phyloP scores from a whole-genome alignment of 2,797 vertebrate genomes.

The Pogonophryne albipinna region DNA sequence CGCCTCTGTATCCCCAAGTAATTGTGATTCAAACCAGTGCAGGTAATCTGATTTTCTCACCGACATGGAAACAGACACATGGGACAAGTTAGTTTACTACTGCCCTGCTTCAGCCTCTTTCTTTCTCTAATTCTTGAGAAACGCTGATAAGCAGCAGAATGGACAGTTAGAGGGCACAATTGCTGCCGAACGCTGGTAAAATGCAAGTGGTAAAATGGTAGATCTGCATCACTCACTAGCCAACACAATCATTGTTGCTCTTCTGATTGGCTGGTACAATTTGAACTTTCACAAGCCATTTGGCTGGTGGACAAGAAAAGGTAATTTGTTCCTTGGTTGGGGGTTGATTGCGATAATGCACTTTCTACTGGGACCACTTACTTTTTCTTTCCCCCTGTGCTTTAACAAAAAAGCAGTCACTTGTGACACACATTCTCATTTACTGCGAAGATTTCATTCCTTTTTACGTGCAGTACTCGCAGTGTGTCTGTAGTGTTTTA shows the following conservation, averaged over 20 bases:
- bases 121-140: constrained; percentile 1
- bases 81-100: constrained; percentile 15
- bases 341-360: constrained; percentile 23
- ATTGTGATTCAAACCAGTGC: constrained; percentile 16
- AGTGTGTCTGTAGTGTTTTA: neutral
- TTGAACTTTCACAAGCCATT: no score
- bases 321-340: neutral
- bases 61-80: constrained; percentile 7
- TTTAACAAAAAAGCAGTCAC: constrained; percentile 12
- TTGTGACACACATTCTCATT: constrained; percentile 14
- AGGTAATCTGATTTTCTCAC: constrained; percentile 13
- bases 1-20: constrained; percentile 14
- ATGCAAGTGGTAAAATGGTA: no score
- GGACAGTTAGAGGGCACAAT: no score
- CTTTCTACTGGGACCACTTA: constrained; percentile 59
- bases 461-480: neutral
- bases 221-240: no score
- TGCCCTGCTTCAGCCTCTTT: constrained; percentile 12
- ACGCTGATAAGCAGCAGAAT: neutral
- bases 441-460: constrained; percentile 9
- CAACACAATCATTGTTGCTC: no score
- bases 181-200: no score
- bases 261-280: no score
- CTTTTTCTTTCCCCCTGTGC: constrained; percentile 50
- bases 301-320: no score